Conservation (phyloP, 2,113 vertebrate species). For the Lasiurus borealis region DNA sequence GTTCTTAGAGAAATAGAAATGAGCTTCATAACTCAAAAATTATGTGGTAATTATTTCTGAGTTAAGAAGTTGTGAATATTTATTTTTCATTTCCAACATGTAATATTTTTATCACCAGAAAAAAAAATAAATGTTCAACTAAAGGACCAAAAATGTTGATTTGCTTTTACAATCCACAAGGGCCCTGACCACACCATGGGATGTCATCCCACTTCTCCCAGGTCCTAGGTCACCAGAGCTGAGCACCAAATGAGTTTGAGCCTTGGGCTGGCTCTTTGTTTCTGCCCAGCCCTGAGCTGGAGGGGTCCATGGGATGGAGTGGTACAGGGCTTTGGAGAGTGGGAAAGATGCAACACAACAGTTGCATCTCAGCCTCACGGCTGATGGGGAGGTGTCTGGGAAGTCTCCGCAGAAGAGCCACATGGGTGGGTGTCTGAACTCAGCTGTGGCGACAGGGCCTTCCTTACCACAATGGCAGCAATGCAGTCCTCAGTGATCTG, state of each 20-base stretch:
- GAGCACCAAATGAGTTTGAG: not conserved
- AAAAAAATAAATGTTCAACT: not conserved
- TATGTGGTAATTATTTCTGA: not conserved
- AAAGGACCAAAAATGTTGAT: not conserved
- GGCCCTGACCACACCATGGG: not conserved
- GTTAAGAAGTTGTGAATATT: conserved; percentile 12
- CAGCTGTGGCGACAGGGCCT: conserved; percentile 52
- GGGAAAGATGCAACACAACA: not conserved
- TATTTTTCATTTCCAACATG: not conserved
- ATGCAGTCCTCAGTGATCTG: conserved; percentile 88
- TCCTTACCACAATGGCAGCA: conserved; percentile 89
- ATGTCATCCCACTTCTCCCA: not conserved
- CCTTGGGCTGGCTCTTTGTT: not conserved
- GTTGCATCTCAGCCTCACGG: not conserved
- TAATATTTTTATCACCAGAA: conserved; percentile 16
- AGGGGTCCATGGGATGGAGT: accelerated
- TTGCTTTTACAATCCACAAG: not conserved
- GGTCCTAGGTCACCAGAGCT: not conserved
- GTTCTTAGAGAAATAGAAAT: not conserved
- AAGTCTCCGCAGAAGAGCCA: not conserved
- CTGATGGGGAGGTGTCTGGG: not conserved
- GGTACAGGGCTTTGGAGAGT: not conserved
- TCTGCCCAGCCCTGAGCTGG: not conserved
- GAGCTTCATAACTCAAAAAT: not conserved
- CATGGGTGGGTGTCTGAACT: not conserved